phyloP scores from a whole-genome alignment of 1,140 invertebrate genomes.

The Cotesia vestalis region DNA sequence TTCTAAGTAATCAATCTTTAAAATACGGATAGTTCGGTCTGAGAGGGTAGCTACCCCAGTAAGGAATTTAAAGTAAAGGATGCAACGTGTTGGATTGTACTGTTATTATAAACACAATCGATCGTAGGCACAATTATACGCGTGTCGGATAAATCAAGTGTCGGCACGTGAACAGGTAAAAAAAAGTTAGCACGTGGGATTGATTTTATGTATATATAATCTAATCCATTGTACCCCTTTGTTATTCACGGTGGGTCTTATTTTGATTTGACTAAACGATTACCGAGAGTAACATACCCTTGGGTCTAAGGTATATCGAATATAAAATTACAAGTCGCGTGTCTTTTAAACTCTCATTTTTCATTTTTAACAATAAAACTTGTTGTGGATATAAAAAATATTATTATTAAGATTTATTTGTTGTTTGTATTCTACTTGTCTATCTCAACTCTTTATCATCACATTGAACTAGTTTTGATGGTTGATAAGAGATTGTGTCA shows the following conservation, averaged over 20 bases:
- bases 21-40: neutral
- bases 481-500: too few relatives aligned
- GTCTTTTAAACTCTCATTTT: neutral
- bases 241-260: neutral
- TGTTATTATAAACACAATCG: conserved; percentile 10
- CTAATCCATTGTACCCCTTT: neutral
- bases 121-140: conserved; percentile 1
- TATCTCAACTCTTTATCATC: too few relatives aligned
- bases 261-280: conserved; percentile 3
- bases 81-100: neutral
- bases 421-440: too few relatives aligned
- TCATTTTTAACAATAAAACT: neutral
- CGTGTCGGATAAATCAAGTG: conserved; percentile 20
- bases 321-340: neutral
- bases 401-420: too few relatives aligned
- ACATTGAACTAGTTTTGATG: too few relatives aligned
- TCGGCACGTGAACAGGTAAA: conserved; percentile 36
- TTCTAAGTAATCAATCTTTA: neutral
- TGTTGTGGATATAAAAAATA: too few relatives aligned
- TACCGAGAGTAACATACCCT: neutral
- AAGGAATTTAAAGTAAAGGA: neutral
- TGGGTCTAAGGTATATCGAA: too few relatives aligned
- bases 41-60: too few relatives aligned
- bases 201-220: neutral
- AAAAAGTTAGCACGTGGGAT: neutral